These are phyloP conservation scores for Trematomus loennbergii DNA, from an alignment of 2,113 vertebrate genomes.

Conservation along the genomic window DNA sequence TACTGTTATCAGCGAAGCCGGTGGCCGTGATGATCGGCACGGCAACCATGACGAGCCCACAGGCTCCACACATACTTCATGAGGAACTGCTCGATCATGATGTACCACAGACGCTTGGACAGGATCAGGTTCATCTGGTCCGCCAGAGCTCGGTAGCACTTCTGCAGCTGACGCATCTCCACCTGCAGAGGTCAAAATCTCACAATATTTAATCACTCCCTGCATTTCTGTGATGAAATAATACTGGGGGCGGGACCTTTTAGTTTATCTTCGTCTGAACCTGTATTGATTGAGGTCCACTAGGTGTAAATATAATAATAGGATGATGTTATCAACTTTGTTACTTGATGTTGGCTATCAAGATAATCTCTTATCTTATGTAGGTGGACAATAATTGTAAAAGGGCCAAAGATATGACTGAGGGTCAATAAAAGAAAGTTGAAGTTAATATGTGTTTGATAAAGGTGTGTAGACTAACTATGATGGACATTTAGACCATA, in stretches of 20 bases:
- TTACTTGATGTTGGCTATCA: not conserved
- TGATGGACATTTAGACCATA: not conserved
- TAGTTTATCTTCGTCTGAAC: not conserved
- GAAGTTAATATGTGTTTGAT: not conserved
- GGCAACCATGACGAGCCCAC: slow-evolving; percentile 97
- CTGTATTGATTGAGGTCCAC: not conserved
- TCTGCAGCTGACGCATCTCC: slow-evolving; percentile 97
- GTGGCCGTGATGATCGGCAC: slow-evolving; percentile 99
- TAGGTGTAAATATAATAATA: not conserved
- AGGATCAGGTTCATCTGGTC: slow-evolving; percentile 97
- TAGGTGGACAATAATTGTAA: not conserved
- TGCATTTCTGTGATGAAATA: not conserved
- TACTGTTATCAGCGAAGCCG: slow-evolving; percentile 96
- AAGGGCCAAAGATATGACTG: not conserved
- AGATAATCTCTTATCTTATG: not conserved
- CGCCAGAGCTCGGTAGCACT: slow-evolving; percentile 93
- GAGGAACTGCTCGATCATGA: slow-evolving; percentile 99
- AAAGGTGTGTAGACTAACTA: not conserved
- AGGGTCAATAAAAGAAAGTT: not conserved
- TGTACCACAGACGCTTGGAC: slow-evolving; percentile 97
- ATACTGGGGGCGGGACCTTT: not conserved
- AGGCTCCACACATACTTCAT: slow-evolving; percentile 99
- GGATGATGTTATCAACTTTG: not conserved
- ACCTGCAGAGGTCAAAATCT: slow-evolving; percentile 82
- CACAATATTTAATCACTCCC: not conserved